Percentiles rank a stretch among this genome's conserved stretches.
phyloP scores from a whole-genome alignment of 2,888 invertebrate genomes.

The Cheilosia urbana region DNA sequence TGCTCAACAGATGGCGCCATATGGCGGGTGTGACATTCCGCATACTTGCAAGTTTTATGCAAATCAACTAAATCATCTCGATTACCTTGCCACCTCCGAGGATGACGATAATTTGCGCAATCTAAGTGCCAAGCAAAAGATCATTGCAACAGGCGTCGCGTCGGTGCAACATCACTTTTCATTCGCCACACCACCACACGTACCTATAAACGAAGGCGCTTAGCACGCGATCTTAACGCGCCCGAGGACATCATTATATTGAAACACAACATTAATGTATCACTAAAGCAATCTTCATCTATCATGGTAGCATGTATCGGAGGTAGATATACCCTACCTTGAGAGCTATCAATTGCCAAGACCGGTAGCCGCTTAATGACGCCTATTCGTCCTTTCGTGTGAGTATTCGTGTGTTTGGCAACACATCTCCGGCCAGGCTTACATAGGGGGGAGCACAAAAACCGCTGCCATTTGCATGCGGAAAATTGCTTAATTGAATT shows the following conservation, averaged over 20 bases:
- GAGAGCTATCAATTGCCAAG: conserved; percentile 31
- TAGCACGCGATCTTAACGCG: conserved; percentile 62
- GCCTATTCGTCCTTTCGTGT: conserved; percentile 55
- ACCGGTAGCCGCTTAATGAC: conserved; percentile 59
- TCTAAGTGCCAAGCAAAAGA: conserved; percentile 40
- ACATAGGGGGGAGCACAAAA: background rate
- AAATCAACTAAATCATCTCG: conserved; percentile 50
- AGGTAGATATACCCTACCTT: conserved; percentile 18
- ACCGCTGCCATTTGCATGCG: conserved; percentile 47
- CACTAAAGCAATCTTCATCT: conserved; percentile 71
- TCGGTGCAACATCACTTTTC: conserved; percentile 50
- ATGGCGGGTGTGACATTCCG: background rate
- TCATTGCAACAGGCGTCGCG: conserved; percentile 45
- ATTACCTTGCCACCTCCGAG: conserved; percentile 59
- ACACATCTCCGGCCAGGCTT: conserved; percentile 18
- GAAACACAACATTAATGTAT: conserved; percentile 70
- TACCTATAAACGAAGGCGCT: conserved; percentile 5
- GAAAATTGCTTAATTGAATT: conserved; percentile 72
- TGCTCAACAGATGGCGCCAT: background rate
- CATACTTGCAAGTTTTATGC: background rate
- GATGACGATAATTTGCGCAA: conserved; percentile 44
- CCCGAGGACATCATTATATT: conserved; percentile 71
- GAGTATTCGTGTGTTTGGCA: conserved; percentile 23
- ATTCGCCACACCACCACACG: conserved; percentile 47
- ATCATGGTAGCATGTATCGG: conserved; percentile 46